phyloP scores from a whole-genome alignment of 2,113 vertebrate genomes.

The Centropus unirufus region DNA sequence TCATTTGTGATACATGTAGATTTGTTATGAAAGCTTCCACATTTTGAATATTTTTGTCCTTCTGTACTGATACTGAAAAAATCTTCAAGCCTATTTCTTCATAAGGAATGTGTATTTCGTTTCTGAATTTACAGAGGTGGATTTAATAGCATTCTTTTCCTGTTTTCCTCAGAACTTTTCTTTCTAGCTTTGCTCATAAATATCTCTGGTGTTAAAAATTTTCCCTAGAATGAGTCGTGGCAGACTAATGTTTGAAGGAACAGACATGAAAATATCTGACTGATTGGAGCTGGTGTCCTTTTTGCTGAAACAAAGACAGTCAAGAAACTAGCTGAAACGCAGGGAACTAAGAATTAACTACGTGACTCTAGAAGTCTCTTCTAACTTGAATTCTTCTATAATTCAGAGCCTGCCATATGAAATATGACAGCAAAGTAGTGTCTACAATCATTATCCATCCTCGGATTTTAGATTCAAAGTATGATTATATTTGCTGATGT shows the following conservation, averaged over 20 bases:
- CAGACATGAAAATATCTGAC: not conserved
- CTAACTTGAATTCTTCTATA: not conserved
- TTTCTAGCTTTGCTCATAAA: not conserved
- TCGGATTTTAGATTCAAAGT: not conserved
- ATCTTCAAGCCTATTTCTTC: not conserved
- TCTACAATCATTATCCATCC: not conserved
- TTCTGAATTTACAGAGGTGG: not conserved
- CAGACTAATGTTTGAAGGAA: not conserved
- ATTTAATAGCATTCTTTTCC: not conserved
- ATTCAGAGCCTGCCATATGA: not conserved
- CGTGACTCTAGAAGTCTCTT: not conserved
- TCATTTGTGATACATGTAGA: not conserved
- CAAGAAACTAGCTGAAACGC: not conserved
- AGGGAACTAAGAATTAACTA: not conserved
- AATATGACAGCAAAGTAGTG: not conserved
- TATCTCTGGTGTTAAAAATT: not conserved
- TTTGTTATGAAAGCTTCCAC: not conserved
- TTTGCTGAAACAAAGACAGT: not conserved
- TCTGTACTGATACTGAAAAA: not conserved
- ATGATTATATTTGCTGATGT: not conserved
- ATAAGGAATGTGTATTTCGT: not conserved
- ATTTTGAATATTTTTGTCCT: not conserved
- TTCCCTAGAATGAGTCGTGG: not conserved
- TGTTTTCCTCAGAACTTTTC: not conserved
- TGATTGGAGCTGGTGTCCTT: not conserved